Percentiles rank a stretch among this genome's conserved stretches.
These are phyloP conservation scores for human DNA, from an alignment of 2,113 vertebrate species.

Conservation along the genomic window DNA sequence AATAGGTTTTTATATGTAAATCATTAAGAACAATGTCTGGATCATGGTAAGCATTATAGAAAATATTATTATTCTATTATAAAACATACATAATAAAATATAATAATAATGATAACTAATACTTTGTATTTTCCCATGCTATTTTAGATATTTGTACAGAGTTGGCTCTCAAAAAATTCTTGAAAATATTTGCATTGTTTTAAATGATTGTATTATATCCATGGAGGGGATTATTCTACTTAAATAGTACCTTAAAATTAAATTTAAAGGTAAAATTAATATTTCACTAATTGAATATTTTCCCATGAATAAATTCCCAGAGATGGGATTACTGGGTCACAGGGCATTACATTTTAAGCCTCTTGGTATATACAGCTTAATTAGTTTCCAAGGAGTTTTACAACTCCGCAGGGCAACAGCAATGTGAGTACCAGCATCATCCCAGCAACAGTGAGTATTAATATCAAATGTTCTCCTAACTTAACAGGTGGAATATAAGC, in stretches of 20 bases:
- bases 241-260: slow-evolving; percentile 23
- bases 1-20: background rate
- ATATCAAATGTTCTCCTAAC: background rate
- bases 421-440: background rate
- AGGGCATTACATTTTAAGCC: background rate
- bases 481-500: background rate
- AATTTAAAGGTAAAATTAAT: slow-evolving; percentile 19
- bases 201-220: background rate
- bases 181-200: background rate
- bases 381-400: background rate
- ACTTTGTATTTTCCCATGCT: background rate
- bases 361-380: background rate
- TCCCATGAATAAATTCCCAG: background rate
- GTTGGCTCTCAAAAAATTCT: background rate
- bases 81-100: background rate
- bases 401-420: background rate
- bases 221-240: background rate
- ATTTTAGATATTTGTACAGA: background rate
- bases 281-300: background rate
- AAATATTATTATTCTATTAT: background rate
- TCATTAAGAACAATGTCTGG: background rate
- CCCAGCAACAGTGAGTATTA: background rate
- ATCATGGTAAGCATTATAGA: background rate
- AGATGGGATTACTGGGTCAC: background rate
- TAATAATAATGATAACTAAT: background rate